A percentile compares a stretch with the other conserved stretches of the same genome.
phyloP scores from a whole-genome alignment of 2,888 invertebrate genomes.

The Nemurella pictetii region DNA sequence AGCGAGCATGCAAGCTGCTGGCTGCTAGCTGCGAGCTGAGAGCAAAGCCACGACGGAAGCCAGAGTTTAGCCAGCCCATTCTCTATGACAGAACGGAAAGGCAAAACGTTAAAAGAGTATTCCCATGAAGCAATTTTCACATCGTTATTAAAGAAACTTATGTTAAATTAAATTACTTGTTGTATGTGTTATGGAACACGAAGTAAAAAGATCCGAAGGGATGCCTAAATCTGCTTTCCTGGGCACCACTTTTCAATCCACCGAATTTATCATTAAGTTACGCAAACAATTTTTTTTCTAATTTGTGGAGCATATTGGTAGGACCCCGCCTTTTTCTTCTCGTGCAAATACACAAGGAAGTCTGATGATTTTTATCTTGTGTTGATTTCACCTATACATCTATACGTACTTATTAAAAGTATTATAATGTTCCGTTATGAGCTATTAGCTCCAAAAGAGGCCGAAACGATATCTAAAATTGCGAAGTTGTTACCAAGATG shows the following conservation, averaged over 20 bases:
- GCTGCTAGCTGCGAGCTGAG: background rate
- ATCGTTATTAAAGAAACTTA: too few species aligned
- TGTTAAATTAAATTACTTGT: too few species aligned
- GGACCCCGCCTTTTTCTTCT: too few species aligned
- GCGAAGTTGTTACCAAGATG: background rate
- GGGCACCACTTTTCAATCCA: too few species aligned
- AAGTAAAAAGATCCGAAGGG: too few species aligned
- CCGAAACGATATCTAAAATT: background rate
- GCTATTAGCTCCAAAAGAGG: background rate
- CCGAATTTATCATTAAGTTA: too few species aligned
- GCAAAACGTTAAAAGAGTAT: background rate
- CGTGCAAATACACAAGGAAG: too few species aligned
- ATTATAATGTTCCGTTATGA: background rate
- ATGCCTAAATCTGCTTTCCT: too few species aligned
- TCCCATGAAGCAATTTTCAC: background rate
- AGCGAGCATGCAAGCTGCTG: background rate
- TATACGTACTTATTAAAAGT: background rate
- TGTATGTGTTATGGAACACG: too few species aligned
- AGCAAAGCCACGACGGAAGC: background rate
- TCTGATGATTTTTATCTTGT: background rate
- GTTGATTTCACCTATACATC: background rate
- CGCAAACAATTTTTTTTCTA: too few species aligned
- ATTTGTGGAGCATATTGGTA: too few species aligned
- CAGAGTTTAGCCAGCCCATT: background rate
- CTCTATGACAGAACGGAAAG: background rate